phyloP scores from a whole-genome alignment of 2,113 vertebrate genomes.

The Coryphaenoides rupestris region DNA sequence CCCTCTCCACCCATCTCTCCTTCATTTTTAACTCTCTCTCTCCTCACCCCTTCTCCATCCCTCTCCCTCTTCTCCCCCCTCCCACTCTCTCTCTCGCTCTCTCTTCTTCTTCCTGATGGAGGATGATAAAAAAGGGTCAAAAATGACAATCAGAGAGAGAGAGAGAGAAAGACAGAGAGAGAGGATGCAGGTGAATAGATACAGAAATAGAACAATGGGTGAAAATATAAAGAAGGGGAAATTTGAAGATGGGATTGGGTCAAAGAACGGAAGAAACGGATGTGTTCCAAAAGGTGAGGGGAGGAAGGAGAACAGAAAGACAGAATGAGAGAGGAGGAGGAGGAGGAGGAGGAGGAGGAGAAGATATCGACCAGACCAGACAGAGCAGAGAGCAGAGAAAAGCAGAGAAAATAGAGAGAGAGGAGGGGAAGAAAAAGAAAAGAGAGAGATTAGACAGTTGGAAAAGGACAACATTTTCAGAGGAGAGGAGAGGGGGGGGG shows the following conservation, averaged over 20 bases:
- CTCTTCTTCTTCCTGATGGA: no score
- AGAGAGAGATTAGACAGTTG: slow-evolving; percentile 12
- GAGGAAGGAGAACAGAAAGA: neutral
- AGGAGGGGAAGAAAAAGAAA: neutral
- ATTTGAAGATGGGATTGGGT: neutral
- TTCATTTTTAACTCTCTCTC: no score
- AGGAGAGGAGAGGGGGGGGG: neutral
- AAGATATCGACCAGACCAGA: no score
- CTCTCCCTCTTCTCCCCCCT: no score
- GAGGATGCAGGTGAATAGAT: no score
- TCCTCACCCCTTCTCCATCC: slow-evolving; percentile 30
- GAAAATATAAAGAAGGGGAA: neutral
- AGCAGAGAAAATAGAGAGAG: neutral
- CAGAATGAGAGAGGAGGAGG: neutral
- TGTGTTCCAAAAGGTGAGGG: neutral
- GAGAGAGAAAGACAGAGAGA: no score
- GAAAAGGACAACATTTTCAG: slow-evolving; percentile 10
- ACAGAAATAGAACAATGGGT: slow-evolving; percentile 1
- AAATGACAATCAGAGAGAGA: slow-evolving; percentile 23
- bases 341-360: neutral
- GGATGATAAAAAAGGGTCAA: slow-evolving; percentile 7
- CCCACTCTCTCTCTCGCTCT: slow-evolving; percentile 41
- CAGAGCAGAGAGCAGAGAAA: no score
- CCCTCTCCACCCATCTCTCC: neutral
- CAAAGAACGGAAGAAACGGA: neutral